Evolutionary conservation across 1,140 invertebrate genomes (phyloP).

Genomic region (Lanistes nyassanus): DNA sequence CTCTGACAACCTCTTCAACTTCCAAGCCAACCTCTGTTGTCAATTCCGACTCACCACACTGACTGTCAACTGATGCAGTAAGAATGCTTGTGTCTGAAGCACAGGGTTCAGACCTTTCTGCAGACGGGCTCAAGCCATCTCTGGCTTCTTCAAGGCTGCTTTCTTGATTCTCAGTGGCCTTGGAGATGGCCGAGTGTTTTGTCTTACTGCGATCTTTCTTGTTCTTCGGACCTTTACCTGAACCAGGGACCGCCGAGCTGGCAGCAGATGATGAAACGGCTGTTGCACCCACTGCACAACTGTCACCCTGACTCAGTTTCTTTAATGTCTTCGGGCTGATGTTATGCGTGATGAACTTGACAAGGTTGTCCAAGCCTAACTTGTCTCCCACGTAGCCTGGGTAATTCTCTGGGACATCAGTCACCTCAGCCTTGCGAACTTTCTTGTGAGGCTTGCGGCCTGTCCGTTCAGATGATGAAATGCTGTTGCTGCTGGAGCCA

Average conservation of each 20-base stretch:
- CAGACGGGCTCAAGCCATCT: neutral
- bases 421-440: conserved; percentile 32
- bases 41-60: too few species aligned
- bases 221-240: conserved; percentile 47
- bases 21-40: conserved; percentile 1
- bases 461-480: conserved; percentile 17
- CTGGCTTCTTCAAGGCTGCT: neutral
- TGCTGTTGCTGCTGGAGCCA: conserved; percentile 12
- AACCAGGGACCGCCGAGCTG: neutral
- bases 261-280: neutral
- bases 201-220: conserved; percentile 44
- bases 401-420: conserved; percentile 41
- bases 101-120: neutral
- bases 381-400: conserved; percentile 50
- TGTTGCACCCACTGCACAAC: neutral
- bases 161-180: conserved; percentile 26
- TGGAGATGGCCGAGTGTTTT: conserved; percentile 25
- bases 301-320: conserved; percentile 28
- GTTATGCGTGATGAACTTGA: conserved; percentile 50
- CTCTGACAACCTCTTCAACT: conserved; percentile 22
- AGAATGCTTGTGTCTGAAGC: too few species aligned
- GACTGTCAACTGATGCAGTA: too few species aligned
- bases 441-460: conserved; percentile 26
- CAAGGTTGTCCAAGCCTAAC: conserved; percentile 41
- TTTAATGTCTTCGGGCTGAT: conserved; percentile 38